Conservation (phyloP, 2,113 vertebrate species). For the Nothoprocta pentlandii region DNA sequence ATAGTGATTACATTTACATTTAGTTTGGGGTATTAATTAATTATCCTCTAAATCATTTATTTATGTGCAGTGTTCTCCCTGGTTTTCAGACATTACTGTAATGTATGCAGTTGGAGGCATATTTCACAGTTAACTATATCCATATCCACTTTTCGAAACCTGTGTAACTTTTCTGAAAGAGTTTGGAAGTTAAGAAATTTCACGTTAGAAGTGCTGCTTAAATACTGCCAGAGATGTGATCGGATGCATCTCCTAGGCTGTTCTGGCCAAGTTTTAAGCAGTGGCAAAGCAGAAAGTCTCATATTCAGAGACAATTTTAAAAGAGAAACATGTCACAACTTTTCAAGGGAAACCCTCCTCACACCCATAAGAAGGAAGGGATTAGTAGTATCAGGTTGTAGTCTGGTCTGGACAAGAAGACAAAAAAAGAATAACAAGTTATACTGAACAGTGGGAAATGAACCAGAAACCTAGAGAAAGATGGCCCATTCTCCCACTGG, state of each 20-base stretch:
- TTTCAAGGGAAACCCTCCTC: neutral
- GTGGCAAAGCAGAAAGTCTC: neutral
- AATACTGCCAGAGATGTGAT: neutral
- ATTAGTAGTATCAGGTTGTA: neutral
- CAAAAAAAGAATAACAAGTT: neutral
- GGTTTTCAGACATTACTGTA: too few species aligned
- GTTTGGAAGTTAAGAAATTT: neutral
- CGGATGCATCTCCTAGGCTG: neutral
- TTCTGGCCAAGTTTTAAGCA: neutral
- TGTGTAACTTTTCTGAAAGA: neutral
- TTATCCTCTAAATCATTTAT: neutral
- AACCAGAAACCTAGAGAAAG: neutral
- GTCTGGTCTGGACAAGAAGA: neutral
- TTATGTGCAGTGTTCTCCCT: neutral
- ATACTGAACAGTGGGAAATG: neutral
- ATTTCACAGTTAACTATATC: neutral
- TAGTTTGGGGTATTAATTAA: neutral
- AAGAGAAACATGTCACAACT: neutral
- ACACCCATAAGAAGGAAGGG: slow-evolving; percentile 1
- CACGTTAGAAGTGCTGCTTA: neutral
- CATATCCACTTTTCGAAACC: neutral
- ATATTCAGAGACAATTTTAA: neutral
- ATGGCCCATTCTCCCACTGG: neutral
- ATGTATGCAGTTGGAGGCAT: neutral
- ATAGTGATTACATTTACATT: neutral